Evolutionary conservation across 2,888 invertebrate species (phyloP).

Genomic region (Synanthedon andrenaeformis): DNA sequence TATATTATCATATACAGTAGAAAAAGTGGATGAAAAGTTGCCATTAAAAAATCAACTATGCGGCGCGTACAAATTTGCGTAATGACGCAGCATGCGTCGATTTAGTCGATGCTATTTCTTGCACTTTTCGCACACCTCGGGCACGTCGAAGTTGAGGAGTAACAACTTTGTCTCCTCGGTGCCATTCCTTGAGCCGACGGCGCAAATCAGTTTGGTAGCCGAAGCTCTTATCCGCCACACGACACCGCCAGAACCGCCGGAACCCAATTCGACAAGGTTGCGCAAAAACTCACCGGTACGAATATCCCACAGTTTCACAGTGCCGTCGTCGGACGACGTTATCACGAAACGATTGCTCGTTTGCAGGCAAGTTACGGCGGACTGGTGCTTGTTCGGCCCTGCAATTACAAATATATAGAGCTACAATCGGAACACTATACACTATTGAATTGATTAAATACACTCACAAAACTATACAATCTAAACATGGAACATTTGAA

Average conservation of each 20-base stretch:
- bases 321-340: constrained; percentile 99
- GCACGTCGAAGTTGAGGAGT: constrained; percentile 97
- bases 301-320: constrained; percentile 99
- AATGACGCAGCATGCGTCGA: constrained; percentile 58
- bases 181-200: too few relatives aligned
- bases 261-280: constrained; percentile 92
- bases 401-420: constrained; percentile 9
- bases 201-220: too few relatives aligned
- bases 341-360: constrained; percentile 98
- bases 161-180: too few relatives aligned
- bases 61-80: constrained; percentile 56
- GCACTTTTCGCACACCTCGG: constrained; percentile 74
- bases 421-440: too few relatives aligned
- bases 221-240: too few relatives aligned
- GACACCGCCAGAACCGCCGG: constrained; percentile 97
- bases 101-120: constrained; percentile 63
- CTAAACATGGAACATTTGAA: too few relatives aligned
- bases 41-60: constrained; percentile 8
- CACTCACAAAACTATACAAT: too few relatives aligned
- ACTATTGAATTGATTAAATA: too few relatives aligned
- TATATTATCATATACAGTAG: too few relatives aligned
- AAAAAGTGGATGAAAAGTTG: too few relatives aligned
- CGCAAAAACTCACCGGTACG: constrained; percentile 96
- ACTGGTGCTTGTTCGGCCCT: constrained; percentile 97
- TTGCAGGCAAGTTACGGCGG: constrained; percentile 98